phyloP scores from a whole-genome alignment of 2,113 vertebrate species.

The Nannobrachium achirus region DNA sequence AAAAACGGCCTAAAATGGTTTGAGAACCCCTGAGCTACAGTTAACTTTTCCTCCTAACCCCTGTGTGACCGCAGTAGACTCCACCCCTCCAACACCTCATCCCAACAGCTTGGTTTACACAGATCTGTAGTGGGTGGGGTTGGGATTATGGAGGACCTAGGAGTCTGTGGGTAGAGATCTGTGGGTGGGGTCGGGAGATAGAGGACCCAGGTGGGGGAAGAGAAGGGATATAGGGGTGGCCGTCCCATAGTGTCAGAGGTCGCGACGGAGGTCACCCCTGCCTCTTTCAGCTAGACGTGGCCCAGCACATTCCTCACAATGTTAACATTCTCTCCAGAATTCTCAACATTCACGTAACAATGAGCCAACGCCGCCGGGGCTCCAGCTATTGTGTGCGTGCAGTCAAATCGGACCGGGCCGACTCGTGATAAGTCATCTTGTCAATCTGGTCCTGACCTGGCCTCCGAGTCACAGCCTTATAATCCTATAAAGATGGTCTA shows the following conservation, averaged over 20 bases:
- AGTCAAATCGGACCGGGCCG: constrained; percentile 55
- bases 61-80: constrained; percentile 67
- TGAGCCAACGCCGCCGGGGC: constrained; percentile 51
- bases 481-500: constrained; percentile 65
- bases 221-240: constrained; percentile 52
- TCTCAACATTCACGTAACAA: constrained; percentile 71
- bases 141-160: background rate
- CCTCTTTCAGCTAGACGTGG: constrained; percentile 70
- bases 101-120: constrained; percentile 30
- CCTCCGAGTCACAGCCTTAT: constrained; percentile 66
- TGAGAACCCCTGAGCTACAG: no score
- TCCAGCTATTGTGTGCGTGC: constrained; percentile 47
- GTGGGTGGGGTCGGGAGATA: no score
- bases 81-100: constrained; percentile 32
- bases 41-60: constrained; percentile 66
- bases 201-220: constrained; percentile 2
- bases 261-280: constrained; percentile 63
- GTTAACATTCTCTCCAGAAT: constrained; percentile 79
- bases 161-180: no score
- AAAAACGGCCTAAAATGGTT: no score
- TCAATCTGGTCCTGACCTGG: constrained; percentile 69
- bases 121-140: background rate
- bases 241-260: constrained; percentile 67
- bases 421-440: constrained; percentile 71
- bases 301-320: constrained; percentile 78